Conservation (phyloP, 1,140 invertebrate genomes). For the Gryllus bimaculatus region DNA sequence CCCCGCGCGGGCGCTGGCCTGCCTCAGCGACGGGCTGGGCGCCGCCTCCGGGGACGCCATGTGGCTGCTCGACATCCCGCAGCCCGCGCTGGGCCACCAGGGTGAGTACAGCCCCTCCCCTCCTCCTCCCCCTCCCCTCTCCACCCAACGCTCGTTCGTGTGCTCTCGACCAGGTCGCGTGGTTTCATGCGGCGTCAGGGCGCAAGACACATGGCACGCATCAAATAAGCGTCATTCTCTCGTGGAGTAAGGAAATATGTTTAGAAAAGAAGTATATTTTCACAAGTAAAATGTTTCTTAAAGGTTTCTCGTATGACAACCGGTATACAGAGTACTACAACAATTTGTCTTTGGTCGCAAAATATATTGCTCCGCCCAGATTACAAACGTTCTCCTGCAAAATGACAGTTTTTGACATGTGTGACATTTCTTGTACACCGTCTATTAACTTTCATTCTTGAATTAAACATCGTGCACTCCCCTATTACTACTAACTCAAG, state of each 20-base stretch:
- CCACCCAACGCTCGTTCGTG: neutral
- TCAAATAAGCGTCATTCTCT: neutral
- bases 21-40: conserved; percentile 14
- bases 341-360: too few relatives aligned
- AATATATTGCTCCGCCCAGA: too few relatives aligned
- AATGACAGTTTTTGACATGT: too few relatives aligned
- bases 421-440: too few relatives aligned
- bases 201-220: neutral
- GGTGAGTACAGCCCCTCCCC: conserved; percentile 18
- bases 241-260: neutral
- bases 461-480: too few relatives aligned
- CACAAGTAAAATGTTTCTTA: neutral
- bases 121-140: neutral
- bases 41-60: conserved; percentile 22
- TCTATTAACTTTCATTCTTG: too few relatives aligned
- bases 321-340: too few relatives aligned
- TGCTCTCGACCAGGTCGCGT: too few relatives aligned
- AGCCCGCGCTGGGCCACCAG: conserved; percentile 26
- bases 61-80: conserved; percentile 32
- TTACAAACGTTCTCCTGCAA: too few relatives aligned
- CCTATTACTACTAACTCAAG: too few relatives aligned
- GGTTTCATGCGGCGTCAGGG: neutral
- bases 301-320: neutral
- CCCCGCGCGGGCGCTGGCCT: conserved; percentile 13
- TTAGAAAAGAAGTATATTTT: neutral